A percentile compares a stretch with the other conserved stretches of the same genome.
These are phyloP conservation scores for Leptodactylus fuscus DNA, from an alignment of 2,113 vertebrate genomes.

Conservation along the genomic window DNA sequence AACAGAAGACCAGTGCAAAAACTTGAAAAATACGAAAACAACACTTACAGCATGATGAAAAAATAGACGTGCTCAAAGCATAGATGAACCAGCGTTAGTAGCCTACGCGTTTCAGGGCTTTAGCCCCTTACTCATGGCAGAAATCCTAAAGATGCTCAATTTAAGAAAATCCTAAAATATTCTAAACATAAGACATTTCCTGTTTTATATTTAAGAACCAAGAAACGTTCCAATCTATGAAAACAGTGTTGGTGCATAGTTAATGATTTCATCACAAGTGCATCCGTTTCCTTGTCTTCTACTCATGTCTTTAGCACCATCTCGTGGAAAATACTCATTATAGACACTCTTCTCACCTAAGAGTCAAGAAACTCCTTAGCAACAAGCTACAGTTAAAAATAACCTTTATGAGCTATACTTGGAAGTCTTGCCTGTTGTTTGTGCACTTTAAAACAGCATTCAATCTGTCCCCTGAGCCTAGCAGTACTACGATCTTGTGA, in stretches of 20 bases:
- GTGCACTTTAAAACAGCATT: conserved; percentile 39
- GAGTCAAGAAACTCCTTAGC: conserved; percentile 42
- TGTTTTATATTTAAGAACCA: neutral
- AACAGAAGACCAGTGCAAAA: no score
- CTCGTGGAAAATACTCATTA: neutral
- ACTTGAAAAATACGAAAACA: no score
- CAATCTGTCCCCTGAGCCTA: conserved; percentile 31
- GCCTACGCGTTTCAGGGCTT: no score
- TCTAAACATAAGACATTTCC: neutral
- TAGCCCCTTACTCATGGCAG: no score
- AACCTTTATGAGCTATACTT: conserved; percentile 52
- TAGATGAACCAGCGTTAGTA: no score
- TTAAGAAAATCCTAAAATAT: neutral
- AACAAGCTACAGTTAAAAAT: conserved; percentile 59
- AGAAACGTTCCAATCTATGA: neutral
- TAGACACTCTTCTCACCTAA: neutral
- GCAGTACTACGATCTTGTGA: neutral
- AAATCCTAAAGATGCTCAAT: no score
- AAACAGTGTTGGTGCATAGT: neutral
- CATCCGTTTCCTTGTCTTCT: neutral
- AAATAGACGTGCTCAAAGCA: no score
- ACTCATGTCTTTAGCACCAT: neutral
- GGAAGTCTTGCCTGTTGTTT: conserved; percentile 45
- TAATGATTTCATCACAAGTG: conserved; percentile 7
- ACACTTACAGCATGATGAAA: no score